Percentiles rank a stretch among this genome's conserved stretches.
These are phyloP conservation scores for Nymphicus hollandicus DNA, from an alignment of 2,113 vertebrate genomes.

Conservation along the genomic window DNA sequence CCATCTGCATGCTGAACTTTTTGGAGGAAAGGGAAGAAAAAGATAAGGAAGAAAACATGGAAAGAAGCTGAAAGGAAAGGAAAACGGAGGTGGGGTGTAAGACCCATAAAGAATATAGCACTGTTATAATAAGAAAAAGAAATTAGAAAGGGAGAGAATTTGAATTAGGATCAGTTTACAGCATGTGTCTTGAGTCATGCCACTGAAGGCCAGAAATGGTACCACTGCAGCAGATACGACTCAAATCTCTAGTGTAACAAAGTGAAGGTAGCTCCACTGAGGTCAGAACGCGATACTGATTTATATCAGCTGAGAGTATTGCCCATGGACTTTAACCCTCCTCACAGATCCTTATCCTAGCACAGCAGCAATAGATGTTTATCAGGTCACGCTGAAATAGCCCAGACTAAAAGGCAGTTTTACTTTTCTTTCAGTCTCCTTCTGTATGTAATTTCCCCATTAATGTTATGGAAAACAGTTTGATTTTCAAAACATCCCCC, in stretches of 20 bases:
- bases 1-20: neutral
- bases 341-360: neutral
- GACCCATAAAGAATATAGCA: neutral
- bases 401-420: neutral
- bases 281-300: neutral
- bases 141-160: neutral
- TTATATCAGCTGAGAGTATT: neutral
- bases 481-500: constrained; percentile 20
- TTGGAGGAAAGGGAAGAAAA: neutral
- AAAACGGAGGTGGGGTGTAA: neutral
- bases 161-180: neutral
- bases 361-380: neutral
- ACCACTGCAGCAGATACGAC: neutral
- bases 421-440: constrained; percentile 13
- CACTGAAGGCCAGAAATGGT: neutral
- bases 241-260: neutral
- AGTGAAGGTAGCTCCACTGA: neutral
- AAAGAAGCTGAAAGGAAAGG: neutral
- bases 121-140: neutral
- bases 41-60: neutral
- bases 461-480: constrained; percentile 22
- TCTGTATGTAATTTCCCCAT: neutral
- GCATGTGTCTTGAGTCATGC: neutral
- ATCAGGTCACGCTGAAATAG: constrained; percentile 20
- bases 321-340: neutral